Conservation (phyloP, 2,113 vertebrate species). For the Zosterops lateralis region DNA sequence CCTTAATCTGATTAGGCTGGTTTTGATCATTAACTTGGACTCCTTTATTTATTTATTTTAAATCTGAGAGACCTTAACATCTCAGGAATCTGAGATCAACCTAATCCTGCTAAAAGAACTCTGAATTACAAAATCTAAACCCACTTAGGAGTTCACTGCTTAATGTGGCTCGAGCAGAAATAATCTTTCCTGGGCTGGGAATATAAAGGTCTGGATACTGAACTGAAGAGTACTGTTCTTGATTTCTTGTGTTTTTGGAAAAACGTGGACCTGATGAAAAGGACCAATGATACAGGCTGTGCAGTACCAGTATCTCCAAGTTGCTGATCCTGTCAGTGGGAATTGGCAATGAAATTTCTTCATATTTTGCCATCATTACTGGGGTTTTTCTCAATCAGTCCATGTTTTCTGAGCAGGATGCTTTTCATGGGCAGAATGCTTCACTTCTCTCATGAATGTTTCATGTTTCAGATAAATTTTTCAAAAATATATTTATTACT, state of each 20-base stretch:
- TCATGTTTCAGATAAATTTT: background rate
- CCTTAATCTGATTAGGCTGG: constrained; percentile 66
- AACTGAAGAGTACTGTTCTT: background rate
- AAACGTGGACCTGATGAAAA: background rate
- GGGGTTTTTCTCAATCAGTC: rapidly evolving
- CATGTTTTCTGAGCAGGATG: background rate
- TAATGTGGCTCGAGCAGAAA: constrained; percentile 23
- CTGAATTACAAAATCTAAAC: constrained; percentile 58
- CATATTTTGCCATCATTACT: background rate
- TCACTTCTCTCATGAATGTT: background rate
- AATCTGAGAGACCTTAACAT: constrained; percentile 44
- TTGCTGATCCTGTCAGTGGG: background rate
- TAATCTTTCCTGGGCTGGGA: background rate
- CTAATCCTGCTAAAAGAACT: constrained; percentile 48
- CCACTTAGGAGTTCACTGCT: constrained; percentile 24
- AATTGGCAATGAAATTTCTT: background rate
- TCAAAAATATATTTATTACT: background rate
- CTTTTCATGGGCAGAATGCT: background rate
- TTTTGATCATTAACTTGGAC: constrained; percentile 61
- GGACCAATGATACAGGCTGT: background rate
- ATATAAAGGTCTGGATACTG: background rate
- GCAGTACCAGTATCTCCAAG: rapidly evolving
- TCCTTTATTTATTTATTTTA: constrained; percentile 50
- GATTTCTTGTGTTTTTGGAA: background rate
- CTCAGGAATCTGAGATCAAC: constrained; percentile 62